These are phyloP conservation scores for Esox niger DNA, from an alignment of 2,113 vertebrate genomes.

Conservation along the genomic window DNA sequence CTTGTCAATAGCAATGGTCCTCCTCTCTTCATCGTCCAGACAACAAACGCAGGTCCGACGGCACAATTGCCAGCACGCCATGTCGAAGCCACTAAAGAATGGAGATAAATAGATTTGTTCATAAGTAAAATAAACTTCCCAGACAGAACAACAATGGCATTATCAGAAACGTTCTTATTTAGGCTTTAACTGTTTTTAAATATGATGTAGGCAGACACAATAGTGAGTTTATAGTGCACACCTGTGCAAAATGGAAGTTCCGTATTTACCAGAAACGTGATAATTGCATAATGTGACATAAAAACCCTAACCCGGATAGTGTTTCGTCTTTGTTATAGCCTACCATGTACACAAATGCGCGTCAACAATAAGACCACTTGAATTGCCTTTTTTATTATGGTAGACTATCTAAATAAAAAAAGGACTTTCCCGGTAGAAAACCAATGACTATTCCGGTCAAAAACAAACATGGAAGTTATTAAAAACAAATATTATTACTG, in stretches of 20 bases:
- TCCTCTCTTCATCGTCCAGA: conserved; percentile 80
- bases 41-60: conserved; percentile 72
- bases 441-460: not conserved
- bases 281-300: not conserved
- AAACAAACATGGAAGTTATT: not conserved
- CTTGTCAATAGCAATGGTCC: conserved; percentile 67
- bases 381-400: not conserved
- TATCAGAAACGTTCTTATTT: not conserved
- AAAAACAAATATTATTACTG: not conserved
- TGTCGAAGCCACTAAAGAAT: conserved; percentile 31
- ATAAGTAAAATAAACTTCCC: not conserved
- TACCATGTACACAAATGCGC: not conserved
- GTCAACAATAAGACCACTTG: not conserved
- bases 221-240: not conserved
- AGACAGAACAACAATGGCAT: not conserved
- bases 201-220: not conserved
- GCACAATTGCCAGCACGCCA: conserved; percentile 65
- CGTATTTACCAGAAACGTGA: not conserved
- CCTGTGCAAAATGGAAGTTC: not conserved
- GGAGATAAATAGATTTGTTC: not conserved
- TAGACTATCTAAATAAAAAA: not conserved
- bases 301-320: too few species aligned
- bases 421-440: not conserved
- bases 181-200: not conserved
- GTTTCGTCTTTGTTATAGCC: too few species aligned